These are phyloP conservation scores for Eulemur rubriventer DNA, from an alignment of 2,797 vertebrate genomes.

Conservation along the genomic window DNA sequence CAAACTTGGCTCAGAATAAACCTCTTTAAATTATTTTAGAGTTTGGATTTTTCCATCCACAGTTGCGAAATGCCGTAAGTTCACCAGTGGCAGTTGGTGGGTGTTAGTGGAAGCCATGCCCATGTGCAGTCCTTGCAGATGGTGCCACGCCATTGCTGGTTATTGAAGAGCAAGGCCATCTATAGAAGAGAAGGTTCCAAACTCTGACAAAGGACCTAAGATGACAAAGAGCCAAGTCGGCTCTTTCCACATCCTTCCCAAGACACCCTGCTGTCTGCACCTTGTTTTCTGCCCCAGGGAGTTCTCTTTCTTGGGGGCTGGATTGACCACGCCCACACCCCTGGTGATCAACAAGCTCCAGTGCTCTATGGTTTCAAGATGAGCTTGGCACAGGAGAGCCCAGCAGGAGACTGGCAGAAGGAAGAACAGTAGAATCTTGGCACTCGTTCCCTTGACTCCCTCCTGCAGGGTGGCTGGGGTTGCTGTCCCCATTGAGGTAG, in stretches of 20 bases:
- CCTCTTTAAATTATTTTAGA: too few relatives aligned
- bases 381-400: neutral
- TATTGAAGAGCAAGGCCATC: neutral
- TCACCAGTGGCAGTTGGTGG: neutral
- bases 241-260: neutral
- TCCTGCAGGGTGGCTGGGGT: neutral
- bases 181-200: neutral
- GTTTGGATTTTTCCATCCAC: too few relatives aligned
- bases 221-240: neutral
- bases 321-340: neutral
- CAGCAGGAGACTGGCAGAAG: neutral
- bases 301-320: neutral
- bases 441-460: neutral
- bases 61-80: accelerated
- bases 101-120: neutral
- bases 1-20: too few relatives aligned
- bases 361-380: neutral
- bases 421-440: neutral
- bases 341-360: neutral
- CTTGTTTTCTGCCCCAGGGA: neutral
- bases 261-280: neutral
- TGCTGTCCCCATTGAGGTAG: neutral
- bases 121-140: neutral
- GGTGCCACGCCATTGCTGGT: neutral
- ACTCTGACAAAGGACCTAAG: too few relatives aligned